Evolutionary conservation across 2,888 invertebrate species (phyloP).

Genomic region (Lordiphosa andalusiaca): DNA sequence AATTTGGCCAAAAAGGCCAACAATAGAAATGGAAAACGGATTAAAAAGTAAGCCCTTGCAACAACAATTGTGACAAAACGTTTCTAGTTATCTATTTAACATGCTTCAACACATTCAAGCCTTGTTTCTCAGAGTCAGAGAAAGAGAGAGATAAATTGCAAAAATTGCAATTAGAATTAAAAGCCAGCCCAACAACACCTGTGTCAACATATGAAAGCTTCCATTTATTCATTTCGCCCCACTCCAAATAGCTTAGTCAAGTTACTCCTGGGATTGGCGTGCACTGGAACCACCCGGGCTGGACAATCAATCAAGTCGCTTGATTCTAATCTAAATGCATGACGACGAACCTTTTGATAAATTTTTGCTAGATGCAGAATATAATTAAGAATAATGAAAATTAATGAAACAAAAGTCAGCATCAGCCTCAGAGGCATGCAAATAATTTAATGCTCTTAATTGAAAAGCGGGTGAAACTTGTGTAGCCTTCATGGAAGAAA

Average conservation of each 20-base stretch:
- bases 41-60: constrained; percentile 1
- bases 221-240: constrained; percentile 1
- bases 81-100: constrained; percentile 16
- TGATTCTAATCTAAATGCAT: constrained; percentile 56
- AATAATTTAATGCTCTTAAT: constrained; percentile 64
- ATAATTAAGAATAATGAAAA: constrained; percentile 47
- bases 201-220: constrained; percentile 40
- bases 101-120: constrained; percentile 3
- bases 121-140: no score
- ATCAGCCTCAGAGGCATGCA: constrained; percentile 25
- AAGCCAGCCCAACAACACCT: constrained; percentile 49
- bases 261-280: constrained; percentile 22
- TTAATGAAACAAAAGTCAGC: constrained; percentile 27
- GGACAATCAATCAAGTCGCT: constrained; percentile 56
- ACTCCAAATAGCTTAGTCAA: no score
- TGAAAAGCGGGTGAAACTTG: constrained; percentile 32
- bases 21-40: constrained; percentile 23
- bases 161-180: constrained; percentile 57
- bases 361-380: constrained; percentile 8
- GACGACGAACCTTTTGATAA: constrained; percentile 40
- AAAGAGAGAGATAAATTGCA: no score
- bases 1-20: constrained; percentile 24
- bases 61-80: constrained; percentile 37
- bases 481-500: constrained; percentile 34
- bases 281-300: constrained; percentile 3